phyloP scores from a whole-genome alignment of 2,113 vertebrate species.

The Atrichornis clamosus region DNA sequence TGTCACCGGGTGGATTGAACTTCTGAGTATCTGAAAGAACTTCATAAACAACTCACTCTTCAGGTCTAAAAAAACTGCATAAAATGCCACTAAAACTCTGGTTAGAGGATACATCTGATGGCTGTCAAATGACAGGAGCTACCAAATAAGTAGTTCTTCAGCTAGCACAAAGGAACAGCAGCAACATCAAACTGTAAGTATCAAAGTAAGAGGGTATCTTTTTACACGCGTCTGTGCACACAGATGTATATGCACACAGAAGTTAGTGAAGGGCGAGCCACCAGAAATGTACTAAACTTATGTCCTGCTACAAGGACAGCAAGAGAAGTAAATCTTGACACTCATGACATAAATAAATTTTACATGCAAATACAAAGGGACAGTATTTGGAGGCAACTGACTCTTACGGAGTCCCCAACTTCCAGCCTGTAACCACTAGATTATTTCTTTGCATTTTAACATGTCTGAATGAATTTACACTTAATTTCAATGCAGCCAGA shows the following conservation, averaged over 20 bases:
- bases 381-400: neutral
- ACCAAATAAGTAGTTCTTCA: neutral
- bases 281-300: neutral
- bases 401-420: neutral
- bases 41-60: neutral
- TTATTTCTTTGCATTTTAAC: neutral
- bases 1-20: neutral
- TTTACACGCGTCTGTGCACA: fast-evolving
- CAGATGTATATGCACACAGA: fast-evolving
- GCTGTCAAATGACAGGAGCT: neutral
- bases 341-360: neutral
- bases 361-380: neutral
- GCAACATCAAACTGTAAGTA: neutral
- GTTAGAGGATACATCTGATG: neutral
- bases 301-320: neutral
- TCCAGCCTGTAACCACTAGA: neutral
- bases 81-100: neutral
- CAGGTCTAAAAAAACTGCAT: neutral
- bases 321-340: neutral
- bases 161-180: neutral
- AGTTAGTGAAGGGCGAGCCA: fast-evolving
- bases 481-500: neutral
- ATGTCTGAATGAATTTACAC: neutral
- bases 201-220: neutral
- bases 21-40: neutral